Conservation (phyloP, 2,797 vertebrate species). For the Lacerta agilis region DNA sequence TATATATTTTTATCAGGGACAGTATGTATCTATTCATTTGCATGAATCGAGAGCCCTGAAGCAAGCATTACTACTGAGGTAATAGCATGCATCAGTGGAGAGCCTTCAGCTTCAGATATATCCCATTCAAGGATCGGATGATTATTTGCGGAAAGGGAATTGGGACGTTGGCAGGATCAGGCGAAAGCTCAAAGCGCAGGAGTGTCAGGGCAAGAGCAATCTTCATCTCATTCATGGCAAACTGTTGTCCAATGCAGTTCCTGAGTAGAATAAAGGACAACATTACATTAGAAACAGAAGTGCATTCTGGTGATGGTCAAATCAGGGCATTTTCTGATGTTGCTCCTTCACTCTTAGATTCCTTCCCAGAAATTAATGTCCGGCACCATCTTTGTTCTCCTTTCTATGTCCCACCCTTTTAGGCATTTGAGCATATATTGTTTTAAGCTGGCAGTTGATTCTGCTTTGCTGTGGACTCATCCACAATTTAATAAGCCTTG, state of each 20-base stretch:
- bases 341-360: not conserved
- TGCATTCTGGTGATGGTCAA: too few species aligned
- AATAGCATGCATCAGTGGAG: not conserved
- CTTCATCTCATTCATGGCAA: constrained; percentile 88
- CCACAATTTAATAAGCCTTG: not conserved
- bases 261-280: constrained; percentile 23
- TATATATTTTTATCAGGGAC: too few species aligned
- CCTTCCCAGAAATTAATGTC: not conserved
- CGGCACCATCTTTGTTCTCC: too few species aligned
- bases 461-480: not conserved
- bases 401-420: too few species aligned
- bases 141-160: constrained; percentile 73
- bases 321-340: not conserved
- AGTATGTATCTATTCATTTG: not conserved
- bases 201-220: constrained; percentile 77
- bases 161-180: constrained; percentile 74
- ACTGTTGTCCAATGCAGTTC: constrained; percentile 70
- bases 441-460: not conserved
- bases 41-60: not conserved
- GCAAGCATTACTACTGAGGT: too few species aligned
- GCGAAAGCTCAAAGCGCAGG: constrained; percentile 78
- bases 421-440: not conserved
- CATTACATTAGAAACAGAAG: not conserved
- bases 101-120: constrained; percentile 76
- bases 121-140: constrained; percentile 82